Conservation (phyloP, 2,113 vertebrate species). For the Epinephelus moara region DNA sequence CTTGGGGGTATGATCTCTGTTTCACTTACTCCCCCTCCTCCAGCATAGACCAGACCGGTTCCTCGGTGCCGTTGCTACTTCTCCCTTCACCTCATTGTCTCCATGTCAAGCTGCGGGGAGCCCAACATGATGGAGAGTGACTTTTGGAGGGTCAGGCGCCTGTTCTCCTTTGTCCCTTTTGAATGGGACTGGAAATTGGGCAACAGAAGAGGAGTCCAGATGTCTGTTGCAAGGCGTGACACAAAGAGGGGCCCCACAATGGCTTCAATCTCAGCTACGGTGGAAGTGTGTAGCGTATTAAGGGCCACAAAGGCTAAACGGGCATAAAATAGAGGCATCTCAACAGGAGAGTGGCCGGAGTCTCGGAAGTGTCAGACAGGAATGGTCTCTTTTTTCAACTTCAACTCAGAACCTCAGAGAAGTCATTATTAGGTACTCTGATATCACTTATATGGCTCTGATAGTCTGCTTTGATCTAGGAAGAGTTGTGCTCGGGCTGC, state of each 20-base stretch:
- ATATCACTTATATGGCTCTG: neutral
- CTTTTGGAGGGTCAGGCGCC: slow-evolving; percentile 69
- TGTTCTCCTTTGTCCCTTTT: slow-evolving; percentile 72
- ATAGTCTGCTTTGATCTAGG: neutral
- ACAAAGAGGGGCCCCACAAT: slow-evolving; percentile 70
- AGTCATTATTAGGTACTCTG: slow-evolving; percentile 8
- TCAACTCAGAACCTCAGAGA: slow-evolving; percentile 13
- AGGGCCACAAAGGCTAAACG: slow-evolving; percentile 61
- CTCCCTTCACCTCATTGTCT: slow-evolving; percentile 75
- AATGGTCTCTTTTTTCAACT: slow-evolving; percentile 27
- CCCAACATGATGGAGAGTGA: slow-evolving; percentile 79
- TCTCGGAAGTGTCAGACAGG: slow-evolving; percentile 38
- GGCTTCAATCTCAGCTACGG: slow-evolving; percentile 45
- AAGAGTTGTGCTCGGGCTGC: neutral
- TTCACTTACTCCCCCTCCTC: slow-evolving; percentile 46
- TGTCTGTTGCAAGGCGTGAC: slow-evolving; percentile 66
- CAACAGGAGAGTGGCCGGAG: slow-evolving; percentile 27
- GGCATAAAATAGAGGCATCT: slow-evolving; percentile 63
- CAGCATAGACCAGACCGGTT: slow-evolving; percentile 43
- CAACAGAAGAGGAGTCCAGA: slow-evolving; percentile 76
- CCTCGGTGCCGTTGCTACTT: slow-evolving; percentile 27
- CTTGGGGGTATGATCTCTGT: slow-evolving; percentile 55
- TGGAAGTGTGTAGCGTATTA: slow-evolving; percentile 69
- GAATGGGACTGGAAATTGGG: slow-evolving; percentile 74
- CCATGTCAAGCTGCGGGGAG: slow-evolving; percentile 75